Percentiles rank a stretch among this genome's conserved stretches.
Conservation (phyloP, 2,888 invertebrate genomes). For the Pristionchus arcanus region DNA sequence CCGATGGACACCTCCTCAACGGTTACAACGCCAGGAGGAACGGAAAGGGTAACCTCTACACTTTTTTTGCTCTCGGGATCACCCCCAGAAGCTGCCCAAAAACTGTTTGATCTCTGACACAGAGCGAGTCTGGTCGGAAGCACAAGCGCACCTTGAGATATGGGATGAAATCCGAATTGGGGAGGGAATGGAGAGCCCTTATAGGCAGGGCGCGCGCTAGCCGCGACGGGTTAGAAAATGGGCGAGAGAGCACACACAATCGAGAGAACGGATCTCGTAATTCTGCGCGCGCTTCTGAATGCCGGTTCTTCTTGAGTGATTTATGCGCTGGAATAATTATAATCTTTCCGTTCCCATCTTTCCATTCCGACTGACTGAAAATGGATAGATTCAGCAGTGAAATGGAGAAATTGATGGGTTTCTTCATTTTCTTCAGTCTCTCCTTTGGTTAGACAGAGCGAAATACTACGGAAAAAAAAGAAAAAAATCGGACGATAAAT, state of each 20-base stretch:
- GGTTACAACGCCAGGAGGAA: constrained; percentile 29
- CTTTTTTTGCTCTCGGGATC: background rate
- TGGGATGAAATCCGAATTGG: constrained; percentile 9
- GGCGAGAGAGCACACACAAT: constrained; percentile 8
- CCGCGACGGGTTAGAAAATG: background rate
- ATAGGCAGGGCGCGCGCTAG: background rate
- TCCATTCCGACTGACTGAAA: background rate
- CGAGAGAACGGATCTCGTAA: background rate
- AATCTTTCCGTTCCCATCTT: background rate
- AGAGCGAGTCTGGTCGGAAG: constrained; percentile 35
- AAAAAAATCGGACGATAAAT: too few relatives aligned
- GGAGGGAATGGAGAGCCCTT: background rate
- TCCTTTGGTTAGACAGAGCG: background rate
- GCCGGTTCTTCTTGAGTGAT: background rate
- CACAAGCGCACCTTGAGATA: constrained; percentile 33
- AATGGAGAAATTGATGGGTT: background rate
- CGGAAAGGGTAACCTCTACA: background rate
- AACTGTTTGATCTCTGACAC: constrained; percentile 21
- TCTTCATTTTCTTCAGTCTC: background rate
- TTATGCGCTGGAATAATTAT: background rate
- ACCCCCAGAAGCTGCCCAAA: constrained; percentile 35
- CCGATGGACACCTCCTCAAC: background rate
- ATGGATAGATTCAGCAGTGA: background rate
- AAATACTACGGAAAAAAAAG: too few relatives aligned
- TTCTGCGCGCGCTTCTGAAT: background rate